Evolutionary conservation across 2,888 invertebrate species (phyloP), one percentile per base, ranked within the genome.

Genomic region (Thecophora atra): DNA sequence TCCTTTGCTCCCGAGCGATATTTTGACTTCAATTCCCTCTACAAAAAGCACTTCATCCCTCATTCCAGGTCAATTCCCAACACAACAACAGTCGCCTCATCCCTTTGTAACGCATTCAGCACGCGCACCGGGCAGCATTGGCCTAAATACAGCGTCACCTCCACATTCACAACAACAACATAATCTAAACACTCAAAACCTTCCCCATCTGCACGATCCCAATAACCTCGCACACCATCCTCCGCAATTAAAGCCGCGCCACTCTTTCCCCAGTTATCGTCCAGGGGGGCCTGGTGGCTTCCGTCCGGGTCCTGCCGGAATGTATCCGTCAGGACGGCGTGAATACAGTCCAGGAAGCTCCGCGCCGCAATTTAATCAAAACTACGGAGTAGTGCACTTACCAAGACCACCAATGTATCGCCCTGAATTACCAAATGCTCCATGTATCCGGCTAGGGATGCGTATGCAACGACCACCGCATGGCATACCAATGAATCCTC

Each of bases 401-500:
- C 76, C 74, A 30, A 75, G 78, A 56, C 77, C 80, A 28, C 77
- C 79, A 66, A 75, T 80, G 63, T 82, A 77, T 74, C 77, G 81
- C 37, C 80, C 80, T 17, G 81, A 82, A 56, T 67, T 77, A 28
- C 73, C 74, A 42, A 68, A 64, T 11, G 74, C 70, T 58, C 76
- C 77, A 19, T 78, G 80, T 26, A 79, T 83, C 77, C 79, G 81
- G 24, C 80, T 80, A 21, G 90, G 88, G 76, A 76, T 81, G 64
- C 82, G 84, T 52, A 88, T 89, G 62, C 90, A 90, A 75, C 88
- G 88, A 24, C 90, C 89, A 1, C 77, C 73, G 28, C 77, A 76
- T 47, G 77, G 75, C 13, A 77, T 80, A 73, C 74, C 77, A 37
- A 72, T 77, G 26, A 75, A 74, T 17, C 77, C 76, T 15, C 68